Percentiles rank a stretch among this genome's conserved stretches.
phyloP scores from a whole-genome alignment of 2,797 vertebrate species.

The Hylomyscus alleni region DNA sequence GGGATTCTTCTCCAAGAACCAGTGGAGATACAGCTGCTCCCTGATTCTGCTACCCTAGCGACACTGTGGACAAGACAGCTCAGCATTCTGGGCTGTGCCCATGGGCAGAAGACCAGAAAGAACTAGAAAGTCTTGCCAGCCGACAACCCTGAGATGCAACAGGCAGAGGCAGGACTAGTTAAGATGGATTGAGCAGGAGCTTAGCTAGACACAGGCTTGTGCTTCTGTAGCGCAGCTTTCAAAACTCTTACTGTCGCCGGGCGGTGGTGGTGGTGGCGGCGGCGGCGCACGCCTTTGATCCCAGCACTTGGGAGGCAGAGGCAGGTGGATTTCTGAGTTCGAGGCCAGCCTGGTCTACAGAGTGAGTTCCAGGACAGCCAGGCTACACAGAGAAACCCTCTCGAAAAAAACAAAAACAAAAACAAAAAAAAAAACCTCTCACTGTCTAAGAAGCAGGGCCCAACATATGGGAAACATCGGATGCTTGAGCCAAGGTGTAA shows the following conservation, averaged over 20 bases:
- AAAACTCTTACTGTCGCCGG: not conserved
- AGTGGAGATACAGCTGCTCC: not conserved
- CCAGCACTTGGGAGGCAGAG: too few species aligned
- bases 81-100: not conserved
- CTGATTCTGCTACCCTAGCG: not conserved
- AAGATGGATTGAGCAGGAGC: not conserved
- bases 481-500: not conserved
- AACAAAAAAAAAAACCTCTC: too few species aligned
- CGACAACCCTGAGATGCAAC: not conserved
- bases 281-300: too few species aligned
- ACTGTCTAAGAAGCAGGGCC: not conserved
- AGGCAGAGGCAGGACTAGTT: not conserved
- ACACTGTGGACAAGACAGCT: not conserved
- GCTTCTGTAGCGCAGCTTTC: not conserved
- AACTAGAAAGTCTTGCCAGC: constrained; percentile 2
- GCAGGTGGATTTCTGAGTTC: too few species aligned
- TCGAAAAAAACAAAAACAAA: too few species aligned
- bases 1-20: not conserved
- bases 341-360: too few species aligned
- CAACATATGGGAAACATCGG: not conserved
- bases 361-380: too few species aligned
- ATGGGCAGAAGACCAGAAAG: not conserved
- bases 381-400: too few species aligned
- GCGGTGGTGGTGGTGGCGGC: too few species aligned
- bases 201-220: not conserved